Conservation (phyloP, 2,888 invertebrate species). For the Melitaea athalia region DNA sequence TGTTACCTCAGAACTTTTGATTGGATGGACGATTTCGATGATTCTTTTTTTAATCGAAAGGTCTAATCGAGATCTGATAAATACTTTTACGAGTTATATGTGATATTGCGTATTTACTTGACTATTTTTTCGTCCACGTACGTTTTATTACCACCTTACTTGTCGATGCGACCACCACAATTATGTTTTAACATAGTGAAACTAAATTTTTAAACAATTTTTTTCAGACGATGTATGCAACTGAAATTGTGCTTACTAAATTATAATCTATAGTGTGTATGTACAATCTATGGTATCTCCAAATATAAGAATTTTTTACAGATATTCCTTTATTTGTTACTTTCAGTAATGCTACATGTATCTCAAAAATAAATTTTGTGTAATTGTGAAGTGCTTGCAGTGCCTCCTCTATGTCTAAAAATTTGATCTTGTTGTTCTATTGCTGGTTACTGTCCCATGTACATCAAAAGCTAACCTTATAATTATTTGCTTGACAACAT, state of each 20-base stretch:
- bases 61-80: no score
- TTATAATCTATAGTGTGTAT: constrained; percentile 11
- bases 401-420: constrained; percentile 30
- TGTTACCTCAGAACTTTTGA: no score
- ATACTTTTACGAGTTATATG: no score
- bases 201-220: no score
- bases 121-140: no score
- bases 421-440: constrained; percentile 2
- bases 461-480: constrained; percentile 54
- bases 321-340: neutral
- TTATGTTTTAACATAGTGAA: no score
- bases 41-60: no score
- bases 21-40: no score
- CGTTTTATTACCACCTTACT: no score
- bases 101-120: no score
- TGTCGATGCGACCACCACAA: no score
- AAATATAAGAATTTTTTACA: neutral
- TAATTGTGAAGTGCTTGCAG: constrained; percentile 39
- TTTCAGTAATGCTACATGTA: constrained; percentile 2
- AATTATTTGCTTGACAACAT: constrained; percentile 46
- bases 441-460: constrained; percentile 63
- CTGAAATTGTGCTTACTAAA: constrained; percentile 6
- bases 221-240: neutral
- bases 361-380: neutral
- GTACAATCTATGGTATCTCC: constrained; percentile 1